A percentile compares a stretch with the other conserved stretches of the same genome.
Evolutionary conservation across 2,888 invertebrate species (phyloP).

Genomic region (Ichneumon xanthorius): DNA sequence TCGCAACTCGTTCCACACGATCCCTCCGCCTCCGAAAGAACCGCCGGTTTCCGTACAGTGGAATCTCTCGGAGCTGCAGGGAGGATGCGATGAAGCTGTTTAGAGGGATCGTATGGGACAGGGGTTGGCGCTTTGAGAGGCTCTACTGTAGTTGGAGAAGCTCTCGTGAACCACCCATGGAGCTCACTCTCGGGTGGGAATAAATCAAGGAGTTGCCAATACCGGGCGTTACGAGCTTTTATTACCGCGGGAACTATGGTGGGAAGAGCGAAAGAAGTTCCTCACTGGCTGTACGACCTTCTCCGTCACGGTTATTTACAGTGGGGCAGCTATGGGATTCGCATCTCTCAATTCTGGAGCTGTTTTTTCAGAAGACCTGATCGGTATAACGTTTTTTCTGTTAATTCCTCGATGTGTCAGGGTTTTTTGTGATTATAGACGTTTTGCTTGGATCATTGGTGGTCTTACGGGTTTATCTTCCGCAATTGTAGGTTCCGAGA

Average conservation of each 20-base stretch:
- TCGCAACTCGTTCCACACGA: slow-evolving; percentile 41
- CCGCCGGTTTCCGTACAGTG: slow-evolving; percentile 40
- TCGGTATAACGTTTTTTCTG: not conserved
- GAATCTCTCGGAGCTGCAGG: slow-evolving; percentile 15
- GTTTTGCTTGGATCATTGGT: not conserved
- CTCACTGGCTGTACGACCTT: slow-evolving; percentile 61
- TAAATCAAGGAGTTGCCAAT: slow-evolving; percentile 82
- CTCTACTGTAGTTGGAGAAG: slow-evolving; percentile 25
- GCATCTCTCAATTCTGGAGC: not conserved
- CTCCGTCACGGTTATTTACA: slow-evolving; percentile 74
- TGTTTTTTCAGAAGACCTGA: not conserved
- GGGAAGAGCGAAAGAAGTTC: slow-evolving; percentile 27
- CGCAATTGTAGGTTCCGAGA: no score
- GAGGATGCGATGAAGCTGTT: slow-evolving; percentile 46
- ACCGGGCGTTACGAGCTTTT: slow-evolving; percentile 80
- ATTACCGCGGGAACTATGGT: slow-evolving; percentile 74
- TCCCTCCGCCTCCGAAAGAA: slow-evolving; percentile 48
- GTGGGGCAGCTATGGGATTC: slow-evolving; percentile 42
- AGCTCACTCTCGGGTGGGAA: slow-evolving; percentile 69
- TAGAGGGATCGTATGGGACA: not conserved
- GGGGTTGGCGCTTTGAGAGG: not conserved
- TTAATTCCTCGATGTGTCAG: not conserved
- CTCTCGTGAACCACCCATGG: not conserved
- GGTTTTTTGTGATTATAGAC: not conserved
- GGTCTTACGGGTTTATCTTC: no score